Evolutionary conservation across 2,888 invertebrate genomes (phyloP).

Genomic region (Boloria euphrosyne): DNA sequence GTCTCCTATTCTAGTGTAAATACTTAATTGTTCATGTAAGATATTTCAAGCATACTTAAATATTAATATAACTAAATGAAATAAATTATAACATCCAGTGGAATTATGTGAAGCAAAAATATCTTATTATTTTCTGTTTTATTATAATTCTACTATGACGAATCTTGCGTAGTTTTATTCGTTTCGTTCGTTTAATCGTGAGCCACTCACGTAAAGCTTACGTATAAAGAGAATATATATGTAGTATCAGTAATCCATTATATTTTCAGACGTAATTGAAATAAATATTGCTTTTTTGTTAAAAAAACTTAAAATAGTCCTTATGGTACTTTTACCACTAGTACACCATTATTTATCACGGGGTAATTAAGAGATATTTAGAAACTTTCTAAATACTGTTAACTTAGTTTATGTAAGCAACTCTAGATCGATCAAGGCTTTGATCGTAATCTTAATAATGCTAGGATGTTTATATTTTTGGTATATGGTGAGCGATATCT

Average conservation of each 20-base stretch:
- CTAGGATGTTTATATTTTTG: conserved; percentile 46
- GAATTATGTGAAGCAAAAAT: conserved; percentile 1
- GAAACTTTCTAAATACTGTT: conserved; percentile 28
- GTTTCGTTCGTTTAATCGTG: too few species aligned
- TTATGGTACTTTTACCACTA: too few species aligned
- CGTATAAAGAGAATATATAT: neutral
- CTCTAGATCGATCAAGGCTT: conserved; percentile 45
- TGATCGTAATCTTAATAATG: conserved; percentile 41
- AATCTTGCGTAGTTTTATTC: neutral
- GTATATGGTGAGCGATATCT: conserved; percentile 56
- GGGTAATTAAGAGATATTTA: conserved; percentile 33
- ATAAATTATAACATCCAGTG: neutral
- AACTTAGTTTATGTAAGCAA: conserved; percentile 26
- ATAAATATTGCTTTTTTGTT: neutral
- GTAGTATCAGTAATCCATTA: neutral
- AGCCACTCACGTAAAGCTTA: neutral
- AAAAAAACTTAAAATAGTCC: neutral
- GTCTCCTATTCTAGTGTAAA: conserved; percentile 2
- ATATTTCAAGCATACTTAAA: conserved; percentile 1
- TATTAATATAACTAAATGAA: neutral
- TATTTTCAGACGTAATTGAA: too few species aligned
- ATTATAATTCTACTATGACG: neutral
- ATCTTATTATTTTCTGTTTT: neutral
- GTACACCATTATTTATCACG: conserved; percentile 14
- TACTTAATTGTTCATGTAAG: neutral